Conservation (phyloP, 2,113 vertebrate genomes). For the Albula goreensis region DNA sequence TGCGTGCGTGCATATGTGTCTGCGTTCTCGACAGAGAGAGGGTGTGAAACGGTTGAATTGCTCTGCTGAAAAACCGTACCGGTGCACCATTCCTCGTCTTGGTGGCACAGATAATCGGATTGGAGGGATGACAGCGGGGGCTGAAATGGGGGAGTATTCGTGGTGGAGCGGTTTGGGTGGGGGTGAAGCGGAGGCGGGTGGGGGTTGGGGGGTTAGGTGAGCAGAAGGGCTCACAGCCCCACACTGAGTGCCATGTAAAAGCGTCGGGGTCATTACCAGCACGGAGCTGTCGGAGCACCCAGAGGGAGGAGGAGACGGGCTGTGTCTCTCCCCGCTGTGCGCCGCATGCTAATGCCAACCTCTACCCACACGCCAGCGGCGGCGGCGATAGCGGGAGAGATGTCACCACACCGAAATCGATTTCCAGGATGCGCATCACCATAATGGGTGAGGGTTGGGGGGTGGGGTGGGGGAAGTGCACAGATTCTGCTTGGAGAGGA, state of each 20-base stretch:
- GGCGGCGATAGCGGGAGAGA: background rate
- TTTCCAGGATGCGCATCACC: slow-evolving; percentile 5
- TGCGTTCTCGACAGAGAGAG: background rate
- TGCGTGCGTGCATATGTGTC: background rate
- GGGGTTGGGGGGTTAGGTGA: too few relatives aligned
- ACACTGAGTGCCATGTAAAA: background rate
- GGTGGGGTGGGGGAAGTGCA: too few relatives aligned
- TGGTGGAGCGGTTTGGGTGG: too few relatives aligned
- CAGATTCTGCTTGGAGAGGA: background rate
- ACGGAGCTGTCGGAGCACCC: background rate
- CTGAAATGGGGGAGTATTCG: too few relatives aligned
- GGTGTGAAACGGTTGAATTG: background rate
- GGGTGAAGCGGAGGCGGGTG: too few relatives aligned
- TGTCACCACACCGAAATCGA: slow-evolving; percentile 13
- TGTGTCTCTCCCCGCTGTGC: background rate
- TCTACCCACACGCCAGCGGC: background rate
- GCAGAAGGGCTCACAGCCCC: background rate
- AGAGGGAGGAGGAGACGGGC: background rate
- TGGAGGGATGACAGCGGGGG: too few relatives aligned
- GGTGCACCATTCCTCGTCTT: too few relatives aligned
- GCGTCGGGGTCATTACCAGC: background rate
- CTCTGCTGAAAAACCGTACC: too few relatives aligned
- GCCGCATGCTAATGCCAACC: background rate
- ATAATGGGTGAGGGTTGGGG: background rate
- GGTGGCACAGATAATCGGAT: too few relatives aligned